phyloP scores from a whole-genome alignment of 1,140 invertebrate species.

The Dendroctonus ponderosae region DNA sequence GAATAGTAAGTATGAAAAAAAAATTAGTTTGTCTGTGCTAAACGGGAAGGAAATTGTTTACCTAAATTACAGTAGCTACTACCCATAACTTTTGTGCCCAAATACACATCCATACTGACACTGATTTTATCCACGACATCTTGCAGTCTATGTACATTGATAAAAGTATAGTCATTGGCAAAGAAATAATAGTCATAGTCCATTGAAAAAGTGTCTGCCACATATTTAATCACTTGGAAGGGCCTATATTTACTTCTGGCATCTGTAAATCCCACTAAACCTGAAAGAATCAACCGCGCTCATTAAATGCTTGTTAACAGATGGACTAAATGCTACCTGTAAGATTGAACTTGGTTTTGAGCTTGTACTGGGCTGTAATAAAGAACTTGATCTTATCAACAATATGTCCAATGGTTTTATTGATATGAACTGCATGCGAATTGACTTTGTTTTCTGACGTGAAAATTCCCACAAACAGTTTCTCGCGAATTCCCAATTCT shows the following conservation, averaged over 20 bases:
- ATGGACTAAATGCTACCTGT: slow-evolving; percentile 50
- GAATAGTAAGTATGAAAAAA: slow-evolving; percentile 8
- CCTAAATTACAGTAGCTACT: slow-evolving; percentile 65
- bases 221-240: slow-evolving; percentile 85
- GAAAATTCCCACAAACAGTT: slow-evolving; percentile 82
- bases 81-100: slow-evolving; percentile 60
- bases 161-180: slow-evolving; percentile 75
- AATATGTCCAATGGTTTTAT: slow-evolving; percentile 75
- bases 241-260: slow-evolving; percentile 70
- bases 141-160: slow-evolving; percentile 70
- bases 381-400: slow-evolving; percentile 78
- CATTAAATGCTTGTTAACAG: too few relatives aligned
- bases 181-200: slow-evolving; percentile 91
- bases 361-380: slow-evolving; percentile 63
- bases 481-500: slow-evolving; percentile 86
- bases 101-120: slow-evolving; percentile 77
- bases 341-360: slow-evolving; percentile 65
- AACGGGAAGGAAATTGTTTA: slow-evolving; percentile 43
- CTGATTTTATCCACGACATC: slow-evolving; percentile 74
- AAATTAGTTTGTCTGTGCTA: neutral
- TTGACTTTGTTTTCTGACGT: slow-evolving; percentile 70
- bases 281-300: slow-evolving; percentile 4
- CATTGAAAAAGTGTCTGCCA: slow-evolving; percentile 82
- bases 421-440: slow-evolving; percentile 70
- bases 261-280: slow-evolving; percentile 79